Evolutionary conservation across 2,113 vertebrate genomes (phyloP), one percentile per base, ranked within the genome.

Genomic region (Psilopsiagon aymara): DNA sequence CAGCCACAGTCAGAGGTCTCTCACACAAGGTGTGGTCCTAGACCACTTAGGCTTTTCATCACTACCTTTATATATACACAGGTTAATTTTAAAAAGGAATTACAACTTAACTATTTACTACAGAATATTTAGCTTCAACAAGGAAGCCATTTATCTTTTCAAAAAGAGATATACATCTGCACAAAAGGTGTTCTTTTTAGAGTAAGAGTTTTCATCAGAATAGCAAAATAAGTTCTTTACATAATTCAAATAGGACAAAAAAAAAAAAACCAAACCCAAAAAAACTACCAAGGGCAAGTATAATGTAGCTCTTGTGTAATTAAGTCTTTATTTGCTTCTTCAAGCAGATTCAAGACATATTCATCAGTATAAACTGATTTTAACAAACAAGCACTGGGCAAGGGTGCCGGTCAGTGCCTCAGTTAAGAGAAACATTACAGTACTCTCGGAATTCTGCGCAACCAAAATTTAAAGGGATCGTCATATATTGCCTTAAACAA

Each of bases 11-110:
- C 49, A 69, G 67, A 95, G 94, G 97, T 98, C 97, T 98, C 98
- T 96, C 98, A 98, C 90, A 96, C 97, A 82, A 93, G 76, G 95
- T 95, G 97, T 94, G 97, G 97, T 98, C 98, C 98, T 98, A 94
- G 97, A 98, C 97, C 97, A 93, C 79, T 86, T n/a, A 71, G 85
- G 93, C 66, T 92, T 92, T 94, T 91, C 90, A 94, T 90, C 92
- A 67, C 93, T 94, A 96, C 91, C 91, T 97, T 93, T 94, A 91
- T 96, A 97, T 91, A 86, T 92, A 97, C 78, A 96, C 37, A 73
- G 47, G 57, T 33, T 33, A 13, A 87, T 85, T 94, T 93, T 35
- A 90, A 97, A 98, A 97, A 98, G 94, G 92, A 95, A 91, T 77
- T 94, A 76, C 41, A 89, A 86, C 92, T 96, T 90, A 92, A 97